phyloP scores from a whole-genome alignment of 2,113 vertebrate species.

The Acrocephalus kingi region DNA sequence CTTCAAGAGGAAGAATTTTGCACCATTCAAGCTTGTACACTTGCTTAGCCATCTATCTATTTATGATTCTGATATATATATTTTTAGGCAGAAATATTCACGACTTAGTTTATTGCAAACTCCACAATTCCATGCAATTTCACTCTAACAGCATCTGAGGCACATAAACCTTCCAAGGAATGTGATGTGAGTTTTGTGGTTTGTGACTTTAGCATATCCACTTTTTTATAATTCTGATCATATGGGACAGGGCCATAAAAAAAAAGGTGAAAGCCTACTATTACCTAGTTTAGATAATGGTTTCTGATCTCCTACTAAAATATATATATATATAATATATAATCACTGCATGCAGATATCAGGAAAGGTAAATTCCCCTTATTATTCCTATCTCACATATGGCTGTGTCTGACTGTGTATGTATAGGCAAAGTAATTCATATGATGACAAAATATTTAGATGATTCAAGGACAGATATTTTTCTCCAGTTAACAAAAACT shows the following conservation, averaged over 20 bases:
- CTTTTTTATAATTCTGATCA: background rate
- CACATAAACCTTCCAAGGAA: background rate
- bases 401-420: background rate
- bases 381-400: background rate
- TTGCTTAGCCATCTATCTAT: background rate
- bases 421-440: rapidly evolving
- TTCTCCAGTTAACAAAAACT: background rate
- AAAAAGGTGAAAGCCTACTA: background rate
- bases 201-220: background rate
- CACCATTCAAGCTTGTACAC: background rate
- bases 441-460: background rate
- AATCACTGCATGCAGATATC: background rate
- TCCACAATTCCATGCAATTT: background rate
- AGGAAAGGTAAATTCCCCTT: background rate
- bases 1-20: background rate
- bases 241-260: background rate
- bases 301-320: background rate
- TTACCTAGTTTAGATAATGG: background rate
- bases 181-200: background rate
- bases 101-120: background rate
- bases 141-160: background rate
- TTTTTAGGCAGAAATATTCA: background rate
- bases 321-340: background rate
- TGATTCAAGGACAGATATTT: background rate
- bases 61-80: background rate